Conservation (phyloP, 1,140 invertebrate species). For the Catajapyx aquilonaris region DNA sequence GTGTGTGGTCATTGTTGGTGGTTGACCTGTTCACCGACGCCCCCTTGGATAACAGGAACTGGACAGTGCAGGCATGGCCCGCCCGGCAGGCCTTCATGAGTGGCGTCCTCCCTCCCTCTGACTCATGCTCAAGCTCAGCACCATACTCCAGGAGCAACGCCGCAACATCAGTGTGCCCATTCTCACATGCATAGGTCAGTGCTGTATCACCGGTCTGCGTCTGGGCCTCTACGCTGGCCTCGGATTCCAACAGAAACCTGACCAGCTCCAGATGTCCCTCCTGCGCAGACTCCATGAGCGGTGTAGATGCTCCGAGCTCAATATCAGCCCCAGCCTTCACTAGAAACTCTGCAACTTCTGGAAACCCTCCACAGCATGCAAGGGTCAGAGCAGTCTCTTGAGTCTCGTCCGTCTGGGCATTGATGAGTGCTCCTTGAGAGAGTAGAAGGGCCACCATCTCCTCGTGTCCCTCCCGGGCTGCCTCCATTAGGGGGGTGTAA, state of each 20-base stretch:
- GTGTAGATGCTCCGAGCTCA: slow-evolving; percentile 87
- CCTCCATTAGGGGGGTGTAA: slow-evolving; percentile 99
- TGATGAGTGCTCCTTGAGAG: slow-evolving; percentile 88
- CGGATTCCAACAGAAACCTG: slow-evolving; percentile 54
- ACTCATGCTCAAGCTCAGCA: slow-evolving; percentile 80
- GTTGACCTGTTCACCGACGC: slow-evolving; percentile 88
- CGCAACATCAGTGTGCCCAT: slow-evolving; percentile 84
- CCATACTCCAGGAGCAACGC: slow-evolving; percentile 69
- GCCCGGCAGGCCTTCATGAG: slow-evolving; percentile 98
- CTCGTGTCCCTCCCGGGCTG: slow-evolving; percentile 91
- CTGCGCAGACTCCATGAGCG: slow-evolving; percentile 94
- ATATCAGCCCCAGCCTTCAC: slow-evolving; percentile 89
- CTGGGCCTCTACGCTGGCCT: slow-evolving; percentile 78
- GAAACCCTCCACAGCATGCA: slow-evolving; percentile 91
- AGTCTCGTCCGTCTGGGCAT: slow-evolving; percentile 94
- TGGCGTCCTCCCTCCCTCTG: slow-evolving; percentile 84
- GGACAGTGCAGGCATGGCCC: slow-evolving; percentile 94
- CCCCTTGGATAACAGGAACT: slow-evolving; percentile 81
- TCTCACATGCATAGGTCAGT: slow-evolving; percentile 91
- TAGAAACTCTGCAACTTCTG: slow-evolving; percentile 92
- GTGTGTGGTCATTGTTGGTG: slow-evolving; percentile 94
- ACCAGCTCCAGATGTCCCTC: slow-evolving; percentile 91
- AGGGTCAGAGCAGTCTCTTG: slow-evolving; percentile 93
- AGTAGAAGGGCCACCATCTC: slow-evolving; percentile 91
- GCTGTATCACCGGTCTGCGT: slow-evolving; percentile 92